Conservation (phyloP, 2,797 vertebrate species). For the Acipenser oxyrinchus region DNA sequence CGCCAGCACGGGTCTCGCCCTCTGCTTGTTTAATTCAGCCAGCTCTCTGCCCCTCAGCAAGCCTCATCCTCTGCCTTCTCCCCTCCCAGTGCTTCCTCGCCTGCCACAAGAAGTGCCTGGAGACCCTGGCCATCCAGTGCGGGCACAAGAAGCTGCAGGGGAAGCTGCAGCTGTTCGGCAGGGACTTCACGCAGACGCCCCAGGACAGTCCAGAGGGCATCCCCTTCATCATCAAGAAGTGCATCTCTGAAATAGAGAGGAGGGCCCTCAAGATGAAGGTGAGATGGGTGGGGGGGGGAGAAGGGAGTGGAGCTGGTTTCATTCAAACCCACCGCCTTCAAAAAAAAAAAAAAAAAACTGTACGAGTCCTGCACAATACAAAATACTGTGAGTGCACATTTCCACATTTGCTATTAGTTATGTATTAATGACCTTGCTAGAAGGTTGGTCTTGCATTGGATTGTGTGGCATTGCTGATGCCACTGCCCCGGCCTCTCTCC, state of each 20-base stretch:
- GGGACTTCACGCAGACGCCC: slow-evolving; percentile 70
- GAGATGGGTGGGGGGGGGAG: slow-evolving; percentile 3
- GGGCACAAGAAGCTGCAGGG: slow-evolving; percentile 91
- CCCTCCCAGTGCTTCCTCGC: slow-evolving; percentile 77
- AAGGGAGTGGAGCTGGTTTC: no score
- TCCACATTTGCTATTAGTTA: no score
- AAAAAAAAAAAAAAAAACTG: not conserved
- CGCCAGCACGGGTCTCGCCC: no score
- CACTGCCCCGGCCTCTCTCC: not conserved
- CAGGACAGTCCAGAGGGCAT: slow-evolving; percentile 62
- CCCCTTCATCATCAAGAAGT: slow-evolving; percentile 89
- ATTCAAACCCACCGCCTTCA: no score
- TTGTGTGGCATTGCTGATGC: no score
- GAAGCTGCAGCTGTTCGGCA: slow-evolving; percentile 79
- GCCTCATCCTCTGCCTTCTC: not conserved
- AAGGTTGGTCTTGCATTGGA: no score
- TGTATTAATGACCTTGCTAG: no score
- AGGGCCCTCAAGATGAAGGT: slow-evolving; percentile 87
- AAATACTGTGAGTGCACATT: no score
- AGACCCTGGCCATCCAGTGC: slow-evolving; percentile 91
- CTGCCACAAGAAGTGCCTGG: slow-evolving; percentile 94
- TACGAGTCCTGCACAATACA: no score
- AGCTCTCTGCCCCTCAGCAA: not conserved
- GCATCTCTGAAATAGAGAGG: slow-evolving; percentile 81
- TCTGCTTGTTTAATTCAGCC: not conserved